Base-by-base conservation (phyloP, 2,113 vertebrate species). In the Gila orcuttii region DNA sequence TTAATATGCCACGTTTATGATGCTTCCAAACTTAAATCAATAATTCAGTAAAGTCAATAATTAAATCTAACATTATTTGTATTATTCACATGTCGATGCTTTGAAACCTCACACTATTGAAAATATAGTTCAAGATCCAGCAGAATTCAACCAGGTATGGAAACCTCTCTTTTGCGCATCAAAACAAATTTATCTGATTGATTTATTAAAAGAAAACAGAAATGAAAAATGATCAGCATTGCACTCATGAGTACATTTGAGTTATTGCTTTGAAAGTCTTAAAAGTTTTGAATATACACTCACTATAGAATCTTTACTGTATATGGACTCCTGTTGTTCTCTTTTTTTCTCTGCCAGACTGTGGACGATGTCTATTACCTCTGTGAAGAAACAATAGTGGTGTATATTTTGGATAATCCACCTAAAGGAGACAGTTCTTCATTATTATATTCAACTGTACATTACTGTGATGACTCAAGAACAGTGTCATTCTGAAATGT, bases 71-170 rank as follows among this genome's bases (percentile, higher is more conserved):
- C 5, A 59, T 33, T 39, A 7, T 60, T 25, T 19, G 11, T 77
- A 12, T 82, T 64, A 57, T 87, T 82, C 50, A 74, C 71, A 74
- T 74, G 71, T 25, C n/a, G 23, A 74, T 85, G 77, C 77, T 68
- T 76, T 87, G 10, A 85, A 85, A 85, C 31, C 10, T 19, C 12
- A 33, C 17, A 59, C n/a, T 50, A 25, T n/a, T 76, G 47, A 31
- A 85, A 45, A 45, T 25, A 57, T 39, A 69, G 28, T 33, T 52
- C 55, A 69, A 52, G 12, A 15, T 47, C 68, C 55, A 45, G 4
- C 47, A 64, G 15, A 80, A 39, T 42, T 21, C 55, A 52, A 76
- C 55, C 82, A 85, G 60, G 83, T 87, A 76, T 76, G 10, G 28
- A 62, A 64, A n/a, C 15, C 19, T 59, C 21, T 60, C 42, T 25